Evolutionary conservation across 2,888 invertebrate species (phyloP).

Genomic region (Leptothorax acervorum): DNA sequence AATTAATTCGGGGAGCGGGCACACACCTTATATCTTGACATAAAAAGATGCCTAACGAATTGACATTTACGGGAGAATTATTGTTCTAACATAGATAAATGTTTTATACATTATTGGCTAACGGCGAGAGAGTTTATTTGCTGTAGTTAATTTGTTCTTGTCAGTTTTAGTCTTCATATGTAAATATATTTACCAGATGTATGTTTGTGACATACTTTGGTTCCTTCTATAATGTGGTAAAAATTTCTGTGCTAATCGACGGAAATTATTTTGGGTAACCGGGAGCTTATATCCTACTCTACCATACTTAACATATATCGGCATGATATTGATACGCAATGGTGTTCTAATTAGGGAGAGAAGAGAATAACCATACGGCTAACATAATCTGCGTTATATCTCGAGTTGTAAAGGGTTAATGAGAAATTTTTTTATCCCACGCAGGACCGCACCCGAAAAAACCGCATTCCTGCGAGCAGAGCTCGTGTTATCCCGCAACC

Average conservation of each 20-base stretch:
- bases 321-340: conserved; percentile 10
- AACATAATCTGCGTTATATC: conserved; percentile 16
- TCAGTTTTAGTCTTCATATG: too few species aligned
- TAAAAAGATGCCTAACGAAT: too few species aligned
- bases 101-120: too few species aligned
- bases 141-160: too few species aligned
- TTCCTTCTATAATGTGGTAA: not conserved
- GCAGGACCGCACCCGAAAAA: conserved; percentile 84
- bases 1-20: too few species aligned
- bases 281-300: conserved; percentile 2
- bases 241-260: conserved; percentile 22
- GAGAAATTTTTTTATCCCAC: not conserved
- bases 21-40: too few species aligned
- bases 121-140: too few species aligned
- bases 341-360: conserved; percentile 18
- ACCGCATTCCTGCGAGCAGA: conserved; percentile 95
- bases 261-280: conserved; percentile 22
- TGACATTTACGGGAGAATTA: too few species aligned
- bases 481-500: conserved; percentile 99
- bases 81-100: too few species aligned
- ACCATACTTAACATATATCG: not conserved
- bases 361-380: conserved; percentile 54
- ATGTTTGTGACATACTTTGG: not conserved
- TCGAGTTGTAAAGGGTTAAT: not conserved
- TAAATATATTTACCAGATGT: too few species aligned